These are phyloP conservation scores for Herpailurus yagouaroundi DNA, from an alignment of 2,113 vertebrate genomes.

Conservation along the genomic window DNA sequence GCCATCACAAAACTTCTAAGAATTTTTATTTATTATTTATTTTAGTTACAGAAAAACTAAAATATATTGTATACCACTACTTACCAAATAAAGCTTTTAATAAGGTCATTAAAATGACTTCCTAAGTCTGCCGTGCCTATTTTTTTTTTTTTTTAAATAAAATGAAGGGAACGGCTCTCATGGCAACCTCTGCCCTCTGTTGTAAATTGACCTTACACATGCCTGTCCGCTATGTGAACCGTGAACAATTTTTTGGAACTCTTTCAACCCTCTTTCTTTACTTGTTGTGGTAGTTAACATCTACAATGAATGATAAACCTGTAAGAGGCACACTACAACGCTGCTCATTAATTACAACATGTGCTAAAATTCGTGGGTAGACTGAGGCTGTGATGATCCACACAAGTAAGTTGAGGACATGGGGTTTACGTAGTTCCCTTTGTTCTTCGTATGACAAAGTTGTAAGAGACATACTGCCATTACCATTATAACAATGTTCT, in stretches of 20 bases:
- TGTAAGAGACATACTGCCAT: neutral
- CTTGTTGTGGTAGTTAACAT: slow-evolving; percentile 57
- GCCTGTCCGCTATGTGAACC: slow-evolving; percentile 58
- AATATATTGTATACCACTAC: neutral
- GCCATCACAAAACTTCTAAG: neutral
- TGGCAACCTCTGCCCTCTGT: slow-evolving; percentile 56
- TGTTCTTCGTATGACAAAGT: slow-evolving; percentile 28
- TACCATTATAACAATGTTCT: neutral
- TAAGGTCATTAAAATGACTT: neutral
- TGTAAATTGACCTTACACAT: slow-evolving; percentile 61
- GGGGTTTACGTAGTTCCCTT: neutral
- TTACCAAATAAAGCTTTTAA: slow-evolving; percentile 7
- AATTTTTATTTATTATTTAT: slow-evolving; percentile 28
- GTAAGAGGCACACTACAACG: neutral
- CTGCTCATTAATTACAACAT: neutral
- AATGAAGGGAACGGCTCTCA: slow-evolving; percentile 41
- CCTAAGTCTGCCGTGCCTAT: neutral
- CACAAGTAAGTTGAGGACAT: neutral
- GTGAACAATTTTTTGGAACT: slow-evolving; percentile 59
- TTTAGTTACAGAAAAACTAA: slow-evolving; percentile 12
- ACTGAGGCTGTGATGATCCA: neutral
- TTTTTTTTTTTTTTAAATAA: neutral
- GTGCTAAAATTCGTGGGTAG: neutral
- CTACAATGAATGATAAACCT: slow-evolving; percentile 18
- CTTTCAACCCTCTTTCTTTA: slow-evolving; percentile 65